Conservation (phyloP, 2,888 invertebrate genomes). For the Pristionchus maxplancki region DNA sequence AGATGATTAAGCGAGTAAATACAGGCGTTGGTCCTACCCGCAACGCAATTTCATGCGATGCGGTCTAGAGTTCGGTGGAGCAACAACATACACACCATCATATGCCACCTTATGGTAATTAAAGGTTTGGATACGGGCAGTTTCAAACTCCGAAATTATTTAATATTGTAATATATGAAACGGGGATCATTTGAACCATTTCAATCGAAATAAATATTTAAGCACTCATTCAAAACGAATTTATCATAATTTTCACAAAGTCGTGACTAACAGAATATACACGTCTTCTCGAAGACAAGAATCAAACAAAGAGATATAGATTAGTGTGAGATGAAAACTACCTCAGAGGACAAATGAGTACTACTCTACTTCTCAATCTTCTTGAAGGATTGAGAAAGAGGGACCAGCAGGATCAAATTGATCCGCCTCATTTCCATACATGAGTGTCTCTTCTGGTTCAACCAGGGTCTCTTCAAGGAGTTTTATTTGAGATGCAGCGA, state of each 20-base stretch:
- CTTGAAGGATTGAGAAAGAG: constrained; percentile 4
- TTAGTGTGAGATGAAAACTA: background rate
- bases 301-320: background rate
- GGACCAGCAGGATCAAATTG: constrained; percentile 9
- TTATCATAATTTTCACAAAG: background rate
- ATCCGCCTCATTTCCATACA: constrained; percentile 7
- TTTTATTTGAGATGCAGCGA: constrained; percentile 26
- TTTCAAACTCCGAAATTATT: too few species aligned
- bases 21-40: background rate
- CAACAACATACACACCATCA: background rate
- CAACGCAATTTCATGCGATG: background rate
- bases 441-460: constrained; percentile 40
- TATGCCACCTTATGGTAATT: too few species aligned
- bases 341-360: too few species aligned
- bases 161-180: too few species aligned
- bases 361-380: background rate
- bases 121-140: too few species aligned
- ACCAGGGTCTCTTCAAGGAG: background rate
- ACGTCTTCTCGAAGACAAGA: background rate
- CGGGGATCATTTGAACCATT: background rate
- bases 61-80: constrained; percentile 15
- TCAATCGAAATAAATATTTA: background rate
- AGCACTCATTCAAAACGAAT: background rate
- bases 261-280: background rate
- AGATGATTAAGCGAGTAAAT: background rate